phyloP scores from a whole-genome alignment of 2,797 vertebrate genomes.

The Orestias chungarensis region DNA sequence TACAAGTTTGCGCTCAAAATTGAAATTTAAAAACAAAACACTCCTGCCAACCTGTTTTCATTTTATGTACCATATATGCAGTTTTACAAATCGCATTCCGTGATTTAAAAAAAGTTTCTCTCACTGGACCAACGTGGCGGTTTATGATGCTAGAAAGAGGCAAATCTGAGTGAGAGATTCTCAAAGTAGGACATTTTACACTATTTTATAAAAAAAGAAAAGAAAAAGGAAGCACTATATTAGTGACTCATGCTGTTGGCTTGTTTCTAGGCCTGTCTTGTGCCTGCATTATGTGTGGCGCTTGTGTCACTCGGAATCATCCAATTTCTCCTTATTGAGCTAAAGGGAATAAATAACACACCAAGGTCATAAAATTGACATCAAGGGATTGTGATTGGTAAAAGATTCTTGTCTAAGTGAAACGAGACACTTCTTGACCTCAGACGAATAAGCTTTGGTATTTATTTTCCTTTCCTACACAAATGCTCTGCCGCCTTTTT shows the following conservation, averaged over 20 bases:
- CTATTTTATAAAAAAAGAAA: conserved; percentile 28
- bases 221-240: conserved; percentile 53
- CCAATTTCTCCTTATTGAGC: conserved; percentile 25
- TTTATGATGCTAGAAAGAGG: conserved; percentile 12
- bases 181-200: conserved; percentile 19
- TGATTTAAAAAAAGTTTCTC: conserved; percentile 15
- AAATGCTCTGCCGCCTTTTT: conserved; percentile 3
- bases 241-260: conserved; percentile 14
- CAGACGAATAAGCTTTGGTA: background rate
- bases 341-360: conserved; percentile 18
- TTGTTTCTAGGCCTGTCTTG: conserved; percentile 36
- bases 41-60: conserved; percentile 65
- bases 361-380: conserved; percentile 7
- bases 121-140: conserved; percentile 15
- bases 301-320: conserved; percentile 36
- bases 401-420: background rate
- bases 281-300: conserved; percentile 30
- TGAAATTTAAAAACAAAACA: conserved; percentile 34
- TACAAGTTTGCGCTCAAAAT: conserved; percentile 16
- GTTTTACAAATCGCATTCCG: conserved; percentile 25
- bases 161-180: background rate
- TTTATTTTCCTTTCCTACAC: conserved; percentile 4
- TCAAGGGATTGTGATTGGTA: conserved; percentile 15
- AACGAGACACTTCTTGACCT: background rate
- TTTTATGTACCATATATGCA: conserved; percentile 55